These are phyloP conservation scores for Serinus canaria DNA, from an alignment of 2,113 vertebrate genomes.

Conservation along the genomic window DNA sequence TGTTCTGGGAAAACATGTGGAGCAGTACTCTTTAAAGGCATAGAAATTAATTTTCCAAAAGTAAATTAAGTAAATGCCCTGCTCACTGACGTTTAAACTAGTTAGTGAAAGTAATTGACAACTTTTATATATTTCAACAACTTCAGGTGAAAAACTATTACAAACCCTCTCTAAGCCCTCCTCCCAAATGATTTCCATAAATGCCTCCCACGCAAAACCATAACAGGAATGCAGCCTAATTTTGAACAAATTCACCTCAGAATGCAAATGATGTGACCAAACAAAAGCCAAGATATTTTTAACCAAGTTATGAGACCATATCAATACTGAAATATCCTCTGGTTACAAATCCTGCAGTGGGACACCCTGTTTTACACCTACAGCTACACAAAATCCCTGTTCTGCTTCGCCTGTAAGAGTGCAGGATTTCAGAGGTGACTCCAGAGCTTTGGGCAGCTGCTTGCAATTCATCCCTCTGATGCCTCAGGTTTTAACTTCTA, in stretches of 20 bases:
- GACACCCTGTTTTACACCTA: conserved; percentile 10
- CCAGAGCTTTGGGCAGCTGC: conserved; percentile 42
- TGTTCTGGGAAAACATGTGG: neutral
- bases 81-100: neutral
- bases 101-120: neutral
- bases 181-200: rapidly evolving
- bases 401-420: conserved; percentile 46
- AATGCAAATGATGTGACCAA: rapidly evolving
- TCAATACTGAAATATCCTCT: neutral
- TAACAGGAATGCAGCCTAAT: neutral
- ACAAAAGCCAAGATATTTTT: neutral
- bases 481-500: rapidly evolving
- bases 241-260: neutral
- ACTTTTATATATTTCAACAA: neutral
- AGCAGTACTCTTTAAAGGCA: neutral
- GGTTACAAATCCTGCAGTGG: conserved; percentile 7
- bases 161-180: neutral
- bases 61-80: neutral
- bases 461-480: conserved; percentile 55
- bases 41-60: neutral
- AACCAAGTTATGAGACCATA: neutral
- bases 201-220: neutral
- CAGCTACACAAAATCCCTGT: neutral
- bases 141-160: neutral
- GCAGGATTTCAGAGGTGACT: conserved; percentile 44